Evolutionary conservation across 1,140 invertebrate genomes (phyloP), one percentile per base, ranked within the genome.

Genomic region (Luehdorfia chinensis): DNA sequence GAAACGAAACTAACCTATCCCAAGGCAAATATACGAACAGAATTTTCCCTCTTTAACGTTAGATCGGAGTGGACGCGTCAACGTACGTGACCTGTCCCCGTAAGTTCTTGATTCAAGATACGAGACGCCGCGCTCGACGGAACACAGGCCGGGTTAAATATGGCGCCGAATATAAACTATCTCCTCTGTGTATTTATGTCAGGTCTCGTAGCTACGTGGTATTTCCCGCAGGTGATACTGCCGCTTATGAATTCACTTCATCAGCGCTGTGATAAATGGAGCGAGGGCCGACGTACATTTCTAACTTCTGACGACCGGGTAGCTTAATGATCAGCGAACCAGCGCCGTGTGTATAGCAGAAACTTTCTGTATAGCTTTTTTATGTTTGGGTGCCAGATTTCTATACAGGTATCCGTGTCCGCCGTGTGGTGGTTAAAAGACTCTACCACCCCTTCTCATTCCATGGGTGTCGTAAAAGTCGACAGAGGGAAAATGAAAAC

Each of bases 121-220:
- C 50, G 46, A 55, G 53, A 51, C 64, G 64, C 56, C 57, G 47
- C 52, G 58, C 48, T 56, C 31, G 27, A 25, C 37, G 36, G 55
- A 55, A 52, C 59, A 66, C 36, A 59, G 45, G 48, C 23, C 23
- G 33, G 28, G 31, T 43, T 50, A 50, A 57, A 65, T 50, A 57
- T 51, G 45, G 51, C 41, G 50, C 49, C 34, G 59, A 66, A 66
- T 66, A 59, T 55, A 55, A 66, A 65, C 49, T 58, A 51, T 28
- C 16, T 18, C 34, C 3, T 54, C 30, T 47, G 37, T 46, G 47
- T 55, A 46, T 50, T 50, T 50, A 44, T 47, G 41, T 46, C 36
- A 23, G 13, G 12, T 36, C 37, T 47, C 23, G 27, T 18, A 30
- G 37, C 19, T 6, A 6, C 2, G 19, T 6, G 2, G 2, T 46